These are phyloP conservation scores for Coecobrya sp. DNA, from an alignment of 2,888 invertebrate genomes.

Conservation along the genomic window DNA sequence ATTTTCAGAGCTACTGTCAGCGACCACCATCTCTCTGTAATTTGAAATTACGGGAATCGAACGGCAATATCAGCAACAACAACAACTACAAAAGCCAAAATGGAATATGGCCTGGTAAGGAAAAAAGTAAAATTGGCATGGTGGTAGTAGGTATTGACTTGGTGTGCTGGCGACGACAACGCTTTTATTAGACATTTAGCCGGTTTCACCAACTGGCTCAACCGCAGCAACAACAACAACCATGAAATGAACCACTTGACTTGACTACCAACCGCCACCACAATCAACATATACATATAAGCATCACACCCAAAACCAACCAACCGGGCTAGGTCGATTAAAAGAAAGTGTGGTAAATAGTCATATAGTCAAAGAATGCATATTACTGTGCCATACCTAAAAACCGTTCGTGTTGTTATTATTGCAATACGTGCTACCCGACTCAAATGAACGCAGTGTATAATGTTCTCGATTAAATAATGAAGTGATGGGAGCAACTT, in stretches of 20 bases:
- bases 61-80: neutral
- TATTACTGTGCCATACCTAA: neutral
- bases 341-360: slow-evolving; percentile 41
- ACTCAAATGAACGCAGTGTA: too few species aligned
- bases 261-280: slow-evolving; percentile 20
- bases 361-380: neutral
- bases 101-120: neutral
- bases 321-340: slow-evolving; percentile 50
- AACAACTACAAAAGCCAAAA: slow-evolving; percentile 11
- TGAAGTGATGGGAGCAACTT: slow-evolving; percentile 26
- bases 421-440: neutral
- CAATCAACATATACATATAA: slow-evolving; percentile 50
- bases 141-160: neutral
- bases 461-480: slow-evolving; percentile 48
- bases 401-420: neutral
- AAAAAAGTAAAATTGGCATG: neutral
- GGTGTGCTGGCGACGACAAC: neutral
- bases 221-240: slow-evolving; percentile 24
- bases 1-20: neutral
- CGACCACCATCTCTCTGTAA: neutral
- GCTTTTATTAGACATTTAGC: slow-evolving; percentile 63
- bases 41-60: neutral
- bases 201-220: slow-evolving; percentile 58
- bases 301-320: slow-evolving; percentile 48
- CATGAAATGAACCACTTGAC: slow-evolving; percentile 51